Evolutionary conservation across 2,888 invertebrate species (phyloP).

Genomic region (Trachelus troglodyta): DNA sequence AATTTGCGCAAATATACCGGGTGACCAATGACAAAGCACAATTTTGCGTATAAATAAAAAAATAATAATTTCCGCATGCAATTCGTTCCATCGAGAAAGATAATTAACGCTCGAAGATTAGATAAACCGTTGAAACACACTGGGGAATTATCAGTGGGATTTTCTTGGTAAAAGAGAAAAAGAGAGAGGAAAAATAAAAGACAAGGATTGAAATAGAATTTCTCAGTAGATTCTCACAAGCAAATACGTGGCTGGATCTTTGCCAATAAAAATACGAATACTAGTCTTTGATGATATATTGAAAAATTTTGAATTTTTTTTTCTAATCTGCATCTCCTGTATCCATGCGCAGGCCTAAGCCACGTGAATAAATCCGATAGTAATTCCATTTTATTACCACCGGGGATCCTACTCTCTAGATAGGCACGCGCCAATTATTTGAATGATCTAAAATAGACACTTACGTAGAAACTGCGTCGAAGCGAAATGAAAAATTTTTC

Average conservation of each 20-base stretch:
- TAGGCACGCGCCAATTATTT: neutral
- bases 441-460: too few species aligned
- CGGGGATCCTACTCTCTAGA: neutral
- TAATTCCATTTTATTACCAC: neutral
- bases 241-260: neutral
- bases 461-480: neutral
- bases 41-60: neutral
- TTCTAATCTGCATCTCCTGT: neutral
- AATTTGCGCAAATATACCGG: neutral
- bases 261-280: neutral
- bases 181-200: neutral
- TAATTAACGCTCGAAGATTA: neutral
- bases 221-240: neutral
- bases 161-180: neutral
- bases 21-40: neutral
- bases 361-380: neutral
- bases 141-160: neutral
- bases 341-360: neutral
- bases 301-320: neutral
- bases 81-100: neutral
- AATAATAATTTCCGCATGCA: neutral
- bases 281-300: neutral
- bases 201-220: neutral
- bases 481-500: neutral
- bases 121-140: neutral